Evolutionary conservation across 2,797 vertebrate species (phyloP).

Genomic region (Astyanax mexicanus): DNA sequence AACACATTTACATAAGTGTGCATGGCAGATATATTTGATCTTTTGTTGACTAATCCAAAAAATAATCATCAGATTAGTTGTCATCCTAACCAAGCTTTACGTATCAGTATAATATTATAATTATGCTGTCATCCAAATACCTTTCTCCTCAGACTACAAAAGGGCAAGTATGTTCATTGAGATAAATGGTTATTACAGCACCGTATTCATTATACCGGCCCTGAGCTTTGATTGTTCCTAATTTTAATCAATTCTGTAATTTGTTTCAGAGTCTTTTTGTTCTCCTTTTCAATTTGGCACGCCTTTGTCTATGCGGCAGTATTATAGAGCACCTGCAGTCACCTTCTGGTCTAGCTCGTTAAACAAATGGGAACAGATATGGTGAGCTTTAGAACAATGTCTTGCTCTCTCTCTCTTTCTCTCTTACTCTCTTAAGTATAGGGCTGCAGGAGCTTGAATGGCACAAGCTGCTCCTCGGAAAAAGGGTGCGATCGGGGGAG

Average conservation of each 20-base stretch:
- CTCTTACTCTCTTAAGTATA: constrained; percentile 13
- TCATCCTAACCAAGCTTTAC: too few species aligned
- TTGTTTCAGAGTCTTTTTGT: constrained; percentile 2
- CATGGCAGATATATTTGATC: too few species aligned
- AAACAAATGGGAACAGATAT: constrained; percentile 26
- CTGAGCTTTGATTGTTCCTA: background rate
- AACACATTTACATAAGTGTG: too few species aligned
- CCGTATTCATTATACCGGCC: background rate
- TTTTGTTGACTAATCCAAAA: too few species aligned
- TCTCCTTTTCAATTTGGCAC: constrained; percentile 5
- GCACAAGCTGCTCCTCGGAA: constrained; percentile 42
- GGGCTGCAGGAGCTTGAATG: constrained; percentile 33
- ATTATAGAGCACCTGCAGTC: constrained; percentile 41
- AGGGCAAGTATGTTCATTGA: too few species aligned
- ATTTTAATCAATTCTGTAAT: background rate
- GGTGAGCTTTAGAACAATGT: constrained; percentile 27
- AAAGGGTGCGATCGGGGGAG: constrained; percentile 3
- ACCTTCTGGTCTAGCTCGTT: constrained; percentile 42
- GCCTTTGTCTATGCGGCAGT: background rate
- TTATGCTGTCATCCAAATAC: too few species aligned
- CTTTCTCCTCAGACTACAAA: too few species aligned
- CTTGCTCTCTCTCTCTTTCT: constrained; percentile 28
- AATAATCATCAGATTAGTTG: too few species aligned
- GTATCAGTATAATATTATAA: too few species aligned
- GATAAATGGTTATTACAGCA: too few species aligned